Conservation (phyloP, 2,888 invertebrate species). For the Tinea pellionella region DNA sequence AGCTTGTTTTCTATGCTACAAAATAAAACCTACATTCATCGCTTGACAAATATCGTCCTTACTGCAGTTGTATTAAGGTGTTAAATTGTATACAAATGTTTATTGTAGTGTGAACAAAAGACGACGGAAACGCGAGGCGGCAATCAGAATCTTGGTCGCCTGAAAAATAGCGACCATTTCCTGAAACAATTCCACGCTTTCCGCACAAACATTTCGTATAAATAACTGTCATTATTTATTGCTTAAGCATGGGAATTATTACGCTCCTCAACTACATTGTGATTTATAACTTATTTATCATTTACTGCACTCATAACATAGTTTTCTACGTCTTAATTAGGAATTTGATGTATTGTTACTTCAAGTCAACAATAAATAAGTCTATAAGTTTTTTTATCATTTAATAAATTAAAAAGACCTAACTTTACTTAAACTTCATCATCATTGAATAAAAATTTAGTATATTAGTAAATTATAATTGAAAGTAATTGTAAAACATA, state of each 20-base stretch:
- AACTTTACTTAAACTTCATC: too few relatives aligned
- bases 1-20: neutral
- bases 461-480: too few relatives aligned
- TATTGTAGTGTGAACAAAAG: slow-evolving; percentile 17
- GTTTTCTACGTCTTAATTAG: too few relatives aligned
- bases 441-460: too few relatives aligned
- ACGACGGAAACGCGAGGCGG: slow-evolving; percentile 31
- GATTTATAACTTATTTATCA: slow-evolving; percentile 9
- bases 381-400: too few relatives aligned
- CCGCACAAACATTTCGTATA: slow-evolving; percentile 40
- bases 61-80: neutral
- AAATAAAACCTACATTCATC: neutral
- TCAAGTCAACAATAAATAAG: too few relatives aligned
- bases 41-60: neutral
- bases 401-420: too few relatives aligned
- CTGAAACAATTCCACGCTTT: slow-evolving; percentile 39
- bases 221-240: slow-evolving; percentile 38
- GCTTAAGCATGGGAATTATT: slow-evolving; percentile 9
- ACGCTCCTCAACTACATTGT: neutral
- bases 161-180: slow-evolving; percentile 52
- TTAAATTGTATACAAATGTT: neutral
- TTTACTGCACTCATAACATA: neutral
- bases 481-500: neutral
- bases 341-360: too few relatives aligned
- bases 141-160: slow-evolving; percentile 34